A percentile compares a stretch with the other conserved stretches of the same genome.
Conservation (phyloP, 2,888 invertebrate genomes). For the Ptychoptera albimana region DNA sequence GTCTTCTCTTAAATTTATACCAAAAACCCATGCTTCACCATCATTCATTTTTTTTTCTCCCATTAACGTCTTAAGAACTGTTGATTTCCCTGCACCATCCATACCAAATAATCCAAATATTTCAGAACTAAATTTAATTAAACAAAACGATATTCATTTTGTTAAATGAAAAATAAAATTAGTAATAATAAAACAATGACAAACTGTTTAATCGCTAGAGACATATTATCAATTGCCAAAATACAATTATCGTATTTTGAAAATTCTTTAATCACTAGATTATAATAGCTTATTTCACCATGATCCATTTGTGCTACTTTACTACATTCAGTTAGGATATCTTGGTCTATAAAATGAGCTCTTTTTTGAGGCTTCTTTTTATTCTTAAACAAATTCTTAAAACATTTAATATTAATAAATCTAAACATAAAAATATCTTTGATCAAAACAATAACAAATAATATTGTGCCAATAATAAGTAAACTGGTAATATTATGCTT, state of each 20-base stretch:
- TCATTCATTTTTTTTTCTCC: conserved; percentile 53
- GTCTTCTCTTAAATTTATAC: conserved; percentile 29
- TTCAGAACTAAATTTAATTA: conserved; percentile 37
- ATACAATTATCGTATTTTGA: conserved; percentile 53
- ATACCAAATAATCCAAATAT: conserved; percentile 65
- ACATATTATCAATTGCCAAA: conserved; percentile 55
- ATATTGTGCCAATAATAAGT: conserved; percentile 33
- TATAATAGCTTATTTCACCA: conserved; percentile 29
- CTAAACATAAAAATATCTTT: conserved; percentile 41
- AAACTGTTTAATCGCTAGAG: conserved; percentile 23
- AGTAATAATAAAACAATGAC: not conserved
- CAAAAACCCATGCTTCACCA: conserved; percentile 51
- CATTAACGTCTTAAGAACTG: conserved; percentile 71
- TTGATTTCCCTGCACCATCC: conserved; percentile 69
- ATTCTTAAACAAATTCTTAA: too few species aligned
- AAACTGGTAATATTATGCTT: conserved; percentile 46
- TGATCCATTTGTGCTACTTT: conserved; percentile 31
- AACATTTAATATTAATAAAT: not conserved
- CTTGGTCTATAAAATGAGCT: conserved; percentile 16
- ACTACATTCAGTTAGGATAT: conserved; percentile 38
- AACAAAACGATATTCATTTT: not conserved
- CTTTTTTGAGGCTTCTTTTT: not conserved
- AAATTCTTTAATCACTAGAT: conserved; percentile 40
- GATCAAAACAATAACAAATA: conserved; percentile 41
- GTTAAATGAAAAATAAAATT: not conserved